These are phyloP conservation scores for Hymenopus coronatus DNA, from an alignment of 2,888 invertebrate genomes.

Conservation along the genomic window DNA sequence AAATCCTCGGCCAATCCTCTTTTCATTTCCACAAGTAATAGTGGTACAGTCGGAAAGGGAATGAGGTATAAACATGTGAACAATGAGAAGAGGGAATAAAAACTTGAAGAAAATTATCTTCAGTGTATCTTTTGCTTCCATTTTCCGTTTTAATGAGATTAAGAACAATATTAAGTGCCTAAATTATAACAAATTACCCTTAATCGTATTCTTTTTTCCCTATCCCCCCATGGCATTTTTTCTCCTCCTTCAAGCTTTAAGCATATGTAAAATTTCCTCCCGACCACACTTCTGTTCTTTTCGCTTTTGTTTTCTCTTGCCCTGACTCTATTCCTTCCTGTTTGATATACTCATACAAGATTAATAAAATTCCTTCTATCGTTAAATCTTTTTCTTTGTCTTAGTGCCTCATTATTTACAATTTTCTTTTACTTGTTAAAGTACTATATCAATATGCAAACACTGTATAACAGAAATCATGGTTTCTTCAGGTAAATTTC, in stretches of 20 bases:
- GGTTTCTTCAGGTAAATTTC: too few species aligned
- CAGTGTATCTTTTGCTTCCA: not conserved
- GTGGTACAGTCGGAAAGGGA: slow-evolving; percentile 5
- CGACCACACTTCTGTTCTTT: not conserved
- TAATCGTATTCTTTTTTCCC: not conserved
- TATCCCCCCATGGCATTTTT: not conserved
- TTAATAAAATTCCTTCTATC: not conserved
- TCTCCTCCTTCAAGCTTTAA: not conserved
- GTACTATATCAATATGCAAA: too few species aligned
- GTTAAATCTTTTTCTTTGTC: not conserved
- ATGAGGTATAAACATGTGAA: not conserved
- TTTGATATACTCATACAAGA: not conserved
- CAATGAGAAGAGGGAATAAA: not conserved
- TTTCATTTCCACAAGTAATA: slow-evolving; percentile 29
- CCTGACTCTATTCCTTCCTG: not conserved
- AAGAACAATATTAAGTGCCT: not conserved
- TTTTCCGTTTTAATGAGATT: not conserved
- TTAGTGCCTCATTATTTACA: not conserved
- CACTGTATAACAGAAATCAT: too few species aligned
- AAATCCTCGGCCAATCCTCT: slow-evolving; percentile 28
- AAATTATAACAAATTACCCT: not conserved
- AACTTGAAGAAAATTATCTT: not conserved
- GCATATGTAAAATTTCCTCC: not conserved
- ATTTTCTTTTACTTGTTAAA: too few species aligned
- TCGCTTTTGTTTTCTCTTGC: not conserved